Evolutionary conservation across 1,140 invertebrate genomes (phyloP), one percentile per base, ranked within the genome.

Genomic region (Zophobas atratus): DNA sequence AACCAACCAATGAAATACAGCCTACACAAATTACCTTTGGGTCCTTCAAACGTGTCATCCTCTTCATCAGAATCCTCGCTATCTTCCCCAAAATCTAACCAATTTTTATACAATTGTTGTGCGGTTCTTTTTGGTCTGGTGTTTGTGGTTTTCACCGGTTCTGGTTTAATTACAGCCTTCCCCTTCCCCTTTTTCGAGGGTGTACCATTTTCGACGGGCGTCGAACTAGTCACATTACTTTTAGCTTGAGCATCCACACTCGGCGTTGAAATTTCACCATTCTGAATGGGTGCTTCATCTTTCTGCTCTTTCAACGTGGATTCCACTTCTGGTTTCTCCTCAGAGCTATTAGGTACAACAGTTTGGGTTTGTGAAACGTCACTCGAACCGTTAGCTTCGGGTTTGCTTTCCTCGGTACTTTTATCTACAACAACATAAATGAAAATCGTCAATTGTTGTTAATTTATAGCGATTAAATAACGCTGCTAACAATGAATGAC

Each of bases 1-100:
- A 20, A 20, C 20, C 20, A 20, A 20, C 20, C 20, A 20, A 20
- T 20, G 20, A 20, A 20, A 20, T 20, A 20, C 20, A 20, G 20
- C 20, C 20, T 20, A 20, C 20, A 20, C 20, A 20, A 20, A 20
- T 20, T 43, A 84, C 83, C 81, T 79, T 76, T 80, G 53, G 80
- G 78, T 5, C 76, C 85, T 55, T 82, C 82, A 76, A 86, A 86
- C 5, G 85, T 85, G 75, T 81, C 79, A 79, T 86, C 85, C 41
- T 86, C 81, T 80, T 86, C 85, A 49, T 86, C 85, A n/a, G 77
- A 77, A 36, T 82, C 80, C 39, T 82, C 82, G 48, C 82, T 81
- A 5, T 82, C 82, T 63, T 82, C 81, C 2, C 35, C 70, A 60
- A 76, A 81, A 70, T 81, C 76, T 43, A 85, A 67, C 4, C 84